Conservation (phyloP, 2,888 invertebrate species). For the Ophonus ardosiacus region DNA sequence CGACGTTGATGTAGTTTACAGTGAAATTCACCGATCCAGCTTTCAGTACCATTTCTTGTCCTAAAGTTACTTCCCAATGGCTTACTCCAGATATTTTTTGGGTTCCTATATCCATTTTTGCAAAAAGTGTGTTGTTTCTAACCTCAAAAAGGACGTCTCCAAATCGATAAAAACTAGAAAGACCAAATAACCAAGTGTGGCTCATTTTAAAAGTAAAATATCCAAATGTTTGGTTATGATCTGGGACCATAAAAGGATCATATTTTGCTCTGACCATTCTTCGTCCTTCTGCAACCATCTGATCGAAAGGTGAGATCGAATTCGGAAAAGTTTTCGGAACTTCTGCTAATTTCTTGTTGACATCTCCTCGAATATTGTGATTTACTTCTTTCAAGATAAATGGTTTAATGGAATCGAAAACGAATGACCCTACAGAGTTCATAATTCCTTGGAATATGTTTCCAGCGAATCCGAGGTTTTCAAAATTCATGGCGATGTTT, state of each 20-base stretch:
- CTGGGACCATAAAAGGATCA: constrained; percentile 87
- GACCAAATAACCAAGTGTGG: constrained; percentile 88
- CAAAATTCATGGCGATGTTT: constrained; percentile 88
- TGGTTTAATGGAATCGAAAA: constrained; percentile 93
- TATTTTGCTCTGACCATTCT: constrained; percentile 82
- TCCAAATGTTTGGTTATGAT: constrained; percentile 86
- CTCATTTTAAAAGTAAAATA: constrained; percentile 74
- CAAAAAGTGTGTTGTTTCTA: constrained; percentile 83
- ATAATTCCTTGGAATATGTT: constrained; percentile 83
- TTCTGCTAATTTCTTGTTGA: constrained; percentile 84
- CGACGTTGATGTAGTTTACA: constrained; percentile 82
- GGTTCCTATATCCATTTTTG: constrained; percentile 86
- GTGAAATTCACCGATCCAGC: constrained; percentile 87
- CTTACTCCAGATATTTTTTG: constrained; percentile 87
- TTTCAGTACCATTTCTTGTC: constrained; percentile 83
- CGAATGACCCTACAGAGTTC: constrained; percentile 88
- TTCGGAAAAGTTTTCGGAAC: constrained; percentile 88
- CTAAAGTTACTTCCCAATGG: constrained; percentile 86
- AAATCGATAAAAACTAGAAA: constrained; percentile 89
- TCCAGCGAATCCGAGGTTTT: constrained; percentile 88
- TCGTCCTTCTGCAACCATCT: constrained; percentile 86
- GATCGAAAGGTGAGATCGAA: constrained; percentile 91
- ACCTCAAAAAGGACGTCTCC: constrained; percentile 81
- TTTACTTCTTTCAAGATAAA: constrained; percentile 76
- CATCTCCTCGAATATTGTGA: constrained; percentile 81